Conservation (phyloP, 2,888 invertebrate genomes). For the Pteria penguin region DNA sequence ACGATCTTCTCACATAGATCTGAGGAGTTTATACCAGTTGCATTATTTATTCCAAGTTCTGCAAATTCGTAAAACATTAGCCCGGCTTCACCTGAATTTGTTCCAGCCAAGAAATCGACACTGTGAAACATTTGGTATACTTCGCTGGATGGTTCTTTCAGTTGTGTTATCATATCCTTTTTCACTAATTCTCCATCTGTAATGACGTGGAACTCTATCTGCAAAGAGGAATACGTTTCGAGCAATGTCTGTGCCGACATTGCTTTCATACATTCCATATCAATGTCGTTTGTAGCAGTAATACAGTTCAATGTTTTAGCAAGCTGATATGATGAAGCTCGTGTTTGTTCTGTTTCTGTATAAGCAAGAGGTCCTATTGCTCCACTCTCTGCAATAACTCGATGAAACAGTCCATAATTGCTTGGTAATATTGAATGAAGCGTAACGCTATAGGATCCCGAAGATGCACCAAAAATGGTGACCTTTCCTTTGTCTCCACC, state of each 20-base stretch:
- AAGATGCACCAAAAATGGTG: constrained; percentile 63
- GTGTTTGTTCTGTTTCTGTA: background rate
- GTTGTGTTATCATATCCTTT: constrained; percentile 31
- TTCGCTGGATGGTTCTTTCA: constrained; percentile 32
- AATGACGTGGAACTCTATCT: constrained; percentile 44
- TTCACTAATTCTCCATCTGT: constrained; percentile 50
- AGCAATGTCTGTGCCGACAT: background rate
- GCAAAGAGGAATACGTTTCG: constrained; percentile 18
- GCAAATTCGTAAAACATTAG: constrained; percentile 46
- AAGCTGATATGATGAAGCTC: constrained; percentile 9
- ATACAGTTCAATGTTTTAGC: constrained; percentile 44
- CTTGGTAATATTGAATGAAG: constrained; percentile 49
- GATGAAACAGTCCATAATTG: constrained; percentile 54
- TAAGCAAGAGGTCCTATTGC: constrained; percentile 84
- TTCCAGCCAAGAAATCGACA: constrained; percentile 54
- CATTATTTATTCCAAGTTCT: constrained; percentile 40
- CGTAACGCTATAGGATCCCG: constrained; percentile 59
- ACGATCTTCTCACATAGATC: constrained; percentile 48
- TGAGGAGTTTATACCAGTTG: constrained; percentile 37
- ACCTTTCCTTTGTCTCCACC: constrained; percentile 59
- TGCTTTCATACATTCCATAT: constrained; percentile 29
- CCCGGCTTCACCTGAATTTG: constrained; percentile 58
- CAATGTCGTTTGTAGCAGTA: background rate
- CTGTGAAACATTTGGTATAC: constrained; percentile 46
- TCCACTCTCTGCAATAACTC: constrained; percentile 62